Evolutionary conservation across 2,888 invertebrate genomes (phyloP).

Genomic region (Nephrotoma flavescens): DNA sequence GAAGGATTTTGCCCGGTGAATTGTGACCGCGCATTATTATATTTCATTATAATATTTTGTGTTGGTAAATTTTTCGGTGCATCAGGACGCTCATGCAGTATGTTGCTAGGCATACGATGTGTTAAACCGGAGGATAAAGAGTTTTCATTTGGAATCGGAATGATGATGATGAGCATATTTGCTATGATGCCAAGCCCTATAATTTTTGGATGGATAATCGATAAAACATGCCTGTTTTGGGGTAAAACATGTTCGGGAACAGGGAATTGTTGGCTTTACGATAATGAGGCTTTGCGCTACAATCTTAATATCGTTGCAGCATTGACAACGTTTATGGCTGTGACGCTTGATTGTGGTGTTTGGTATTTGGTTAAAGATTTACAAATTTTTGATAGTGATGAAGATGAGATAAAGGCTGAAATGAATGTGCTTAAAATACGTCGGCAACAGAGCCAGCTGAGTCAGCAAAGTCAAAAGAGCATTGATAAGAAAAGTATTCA

Average conservation of each 20-base stretch:
- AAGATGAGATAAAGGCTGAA: not conserved
- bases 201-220: constrained; percentile 48
- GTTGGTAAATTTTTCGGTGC: constrained; percentile 43
- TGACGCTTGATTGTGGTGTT: not conserved
- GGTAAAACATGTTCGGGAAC: constrained; percentile 44
- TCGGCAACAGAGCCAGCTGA: not conserved
- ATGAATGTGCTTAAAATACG: not conserved
- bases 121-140: constrained; percentile 48
- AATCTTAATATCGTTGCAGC: not conserved
- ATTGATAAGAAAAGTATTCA: not conserved
- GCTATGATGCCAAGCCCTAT: constrained; percentile 54
- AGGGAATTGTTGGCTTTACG: not conserved
- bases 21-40: constrained; percentile 38
- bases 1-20: constrained; percentile 41
- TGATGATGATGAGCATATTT: constrained; percentile 43
- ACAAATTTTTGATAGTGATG: not conserved
- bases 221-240: constrained; percentile 47
- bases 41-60: constrained; percentile 39
- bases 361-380: constrained; percentile 1
- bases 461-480: not conserved
- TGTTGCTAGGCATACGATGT: constrained; percentile 46
- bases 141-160: constrained; percentile 44
- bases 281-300: constrained; percentile 35
- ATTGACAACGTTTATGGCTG: not conserved
- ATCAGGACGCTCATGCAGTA: constrained; percentile 45